A percentile compares a stretch with the other conserved stretches of the same genome.
These are phyloP conservation scores for Epinotia bilunana DNA, from an alignment of 2,888 invertebrate genomes.

Conservation along the genomic window DNA sequence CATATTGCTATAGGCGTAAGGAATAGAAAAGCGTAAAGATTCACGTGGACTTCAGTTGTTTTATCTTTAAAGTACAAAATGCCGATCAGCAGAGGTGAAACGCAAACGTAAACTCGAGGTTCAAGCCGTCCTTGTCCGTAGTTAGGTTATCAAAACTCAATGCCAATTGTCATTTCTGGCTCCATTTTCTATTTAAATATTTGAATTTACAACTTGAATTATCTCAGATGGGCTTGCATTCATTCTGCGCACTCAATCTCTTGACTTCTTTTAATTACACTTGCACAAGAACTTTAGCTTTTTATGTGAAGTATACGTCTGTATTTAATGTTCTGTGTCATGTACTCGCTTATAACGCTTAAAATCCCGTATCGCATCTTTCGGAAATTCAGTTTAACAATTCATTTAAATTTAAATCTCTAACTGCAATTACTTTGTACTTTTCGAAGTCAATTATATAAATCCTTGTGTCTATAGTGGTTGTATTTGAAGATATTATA, in stretches of 20 bases:
- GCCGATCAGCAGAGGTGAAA: constrained; percentile 53
- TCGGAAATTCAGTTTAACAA: constrained; percentile 4
- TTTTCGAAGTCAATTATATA: neutral
- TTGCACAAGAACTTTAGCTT: constrained; percentile 28
- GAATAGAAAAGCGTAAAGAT: neutral
- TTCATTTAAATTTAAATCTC: neutral
- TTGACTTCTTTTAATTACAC: constrained; percentile 19
- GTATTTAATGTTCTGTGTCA: constrained; percentile 34
- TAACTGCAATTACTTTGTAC: constrained; percentile 2
- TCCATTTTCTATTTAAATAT: constrained; percentile 29
- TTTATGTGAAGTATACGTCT: constrained; percentile 33
- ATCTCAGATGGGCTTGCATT: constrained; percentile 29
- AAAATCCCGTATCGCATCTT: constrained; percentile 23
- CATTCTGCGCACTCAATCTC: constrained; percentile 30
- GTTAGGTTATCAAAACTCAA: constrained; percentile 52
- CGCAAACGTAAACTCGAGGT: constrained; percentile 53
- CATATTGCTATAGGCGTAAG: neutral
- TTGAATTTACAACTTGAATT: constrained; percentile 13
- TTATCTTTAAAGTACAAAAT: neutral
- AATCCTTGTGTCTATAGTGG: constrained; percentile 9
- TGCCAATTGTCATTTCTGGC: constrained; percentile 30
- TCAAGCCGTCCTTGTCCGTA: constrained; percentile 57
- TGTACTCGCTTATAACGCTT: constrained; percentile 39
- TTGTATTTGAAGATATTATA: too few relatives aligned
- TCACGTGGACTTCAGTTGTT: neutral